phyloP scores from a whole-genome alignment of 2,888 invertebrate genomes.

The Dynastes grantii region DNA sequence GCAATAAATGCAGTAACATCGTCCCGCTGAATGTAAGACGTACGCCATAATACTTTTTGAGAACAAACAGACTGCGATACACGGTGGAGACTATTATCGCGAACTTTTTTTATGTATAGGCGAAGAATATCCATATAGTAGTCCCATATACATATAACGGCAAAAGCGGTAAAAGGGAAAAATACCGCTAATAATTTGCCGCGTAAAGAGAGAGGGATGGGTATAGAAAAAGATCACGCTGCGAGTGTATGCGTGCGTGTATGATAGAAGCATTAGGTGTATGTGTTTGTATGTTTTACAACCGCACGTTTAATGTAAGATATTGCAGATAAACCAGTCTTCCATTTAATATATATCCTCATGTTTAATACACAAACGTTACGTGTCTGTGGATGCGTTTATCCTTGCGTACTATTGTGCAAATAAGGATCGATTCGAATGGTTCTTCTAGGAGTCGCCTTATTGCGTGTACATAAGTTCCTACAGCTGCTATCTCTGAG shows the following conservation, averaged over 20 bases:
- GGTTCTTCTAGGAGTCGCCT: too few relatives aligned
- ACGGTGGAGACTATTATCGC: constrained; percentile 5
- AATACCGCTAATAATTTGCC: constrained; percentile 44
- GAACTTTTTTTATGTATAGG: constrained; percentile 4
- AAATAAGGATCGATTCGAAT: constrained; percentile 1
- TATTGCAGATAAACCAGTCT: constrained; percentile 44
- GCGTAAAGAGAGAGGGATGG: background rate
- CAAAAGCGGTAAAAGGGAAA: constrained; percentile 38
- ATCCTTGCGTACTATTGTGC: constrained; percentile 4
- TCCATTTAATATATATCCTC: constrained; percentile 41
- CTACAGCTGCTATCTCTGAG: too few relatives aligned
- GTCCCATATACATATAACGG: constrained; percentile 31
- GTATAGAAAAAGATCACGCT: constrained; percentile 18
- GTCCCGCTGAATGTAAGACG: background rate
- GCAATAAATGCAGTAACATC: constrained; percentile 27
- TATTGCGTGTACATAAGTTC: too few relatives aligned
- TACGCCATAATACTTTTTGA: constrained; percentile 2
- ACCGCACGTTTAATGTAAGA: constrained; percentile 42
- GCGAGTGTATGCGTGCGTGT: constrained; percentile 7
- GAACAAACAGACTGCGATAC: constrained; percentile 21
- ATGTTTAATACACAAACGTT: constrained; percentile 34
- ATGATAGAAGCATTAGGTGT: background rate
- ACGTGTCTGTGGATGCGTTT: constrained; percentile 26
- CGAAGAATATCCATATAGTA: background rate
- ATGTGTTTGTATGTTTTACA: constrained; percentile 43